Percentiles rank a stretch among this genome's conserved stretches.
phyloP scores from a whole-genome alignment of 2,797 vertebrate genomes.

The Florisuga fusca region DNA sequence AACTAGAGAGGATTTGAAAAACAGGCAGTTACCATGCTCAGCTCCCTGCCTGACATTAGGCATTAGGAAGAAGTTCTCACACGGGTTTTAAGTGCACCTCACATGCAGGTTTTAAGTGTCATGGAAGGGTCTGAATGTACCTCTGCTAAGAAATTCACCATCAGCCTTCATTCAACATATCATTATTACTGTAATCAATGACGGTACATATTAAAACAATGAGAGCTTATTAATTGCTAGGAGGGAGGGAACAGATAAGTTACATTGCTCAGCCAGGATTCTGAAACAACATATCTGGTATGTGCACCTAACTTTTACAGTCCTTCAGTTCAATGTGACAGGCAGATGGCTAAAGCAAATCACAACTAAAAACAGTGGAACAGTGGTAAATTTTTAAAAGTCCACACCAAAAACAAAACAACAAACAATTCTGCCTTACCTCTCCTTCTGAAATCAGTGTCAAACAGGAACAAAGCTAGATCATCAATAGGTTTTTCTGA shows the following conservation, averaged over 20 bases:
- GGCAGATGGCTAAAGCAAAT: neutral
- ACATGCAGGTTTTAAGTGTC: neutral
- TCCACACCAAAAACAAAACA: neutral
- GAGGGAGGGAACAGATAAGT: neutral
- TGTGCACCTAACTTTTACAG: neutral
- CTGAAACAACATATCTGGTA: neutral
- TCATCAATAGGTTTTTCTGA: neutral
- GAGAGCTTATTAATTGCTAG: neutral
- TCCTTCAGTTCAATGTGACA: neutral
- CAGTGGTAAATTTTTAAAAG: neutral
- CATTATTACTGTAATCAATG: neutral
- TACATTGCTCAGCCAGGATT: neutral
- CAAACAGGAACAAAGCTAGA: neutral
- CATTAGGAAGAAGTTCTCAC: no score
- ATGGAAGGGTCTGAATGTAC: neutral
- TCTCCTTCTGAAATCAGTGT: neutral
- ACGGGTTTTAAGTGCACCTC: neutral
- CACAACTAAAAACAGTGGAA: neutral
- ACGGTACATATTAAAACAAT: neutral
- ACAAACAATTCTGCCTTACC: neutral
- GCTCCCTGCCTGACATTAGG: neutral
- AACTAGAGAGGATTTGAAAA: neutral
- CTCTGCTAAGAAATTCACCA: neutral
- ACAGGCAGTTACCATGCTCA: neutral
- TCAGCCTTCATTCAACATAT: neutral